phyloP scores from a whole-genome alignment of 1,140 invertebrate species.

The Drosophila arawakana region DNA sequence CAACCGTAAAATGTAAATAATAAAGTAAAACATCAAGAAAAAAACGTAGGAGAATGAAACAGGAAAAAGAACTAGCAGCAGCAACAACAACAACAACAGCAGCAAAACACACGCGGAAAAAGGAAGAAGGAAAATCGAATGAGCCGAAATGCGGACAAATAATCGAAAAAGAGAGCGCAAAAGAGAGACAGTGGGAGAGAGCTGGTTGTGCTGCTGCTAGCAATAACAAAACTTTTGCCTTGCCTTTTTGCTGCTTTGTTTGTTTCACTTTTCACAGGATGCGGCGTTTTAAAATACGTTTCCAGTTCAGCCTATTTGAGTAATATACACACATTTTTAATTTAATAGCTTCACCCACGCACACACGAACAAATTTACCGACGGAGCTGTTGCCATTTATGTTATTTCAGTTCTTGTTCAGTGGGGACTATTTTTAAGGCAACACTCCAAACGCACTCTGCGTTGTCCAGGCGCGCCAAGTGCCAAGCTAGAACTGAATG shows the following conservation, averaged over 20 bases:
- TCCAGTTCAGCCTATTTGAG: constrained; percentile 10
- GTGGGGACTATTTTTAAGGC: constrained; percentile 58
- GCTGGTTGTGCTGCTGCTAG: constrained; percentile 26
- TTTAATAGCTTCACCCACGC: constrained; percentile 17
- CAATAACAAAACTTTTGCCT: constrained; percentile 74
- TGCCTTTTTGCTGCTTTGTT: constrained; percentile 61
- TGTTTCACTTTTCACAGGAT: constrained; percentile 72
- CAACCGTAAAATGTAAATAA: constrained; percentile 70
- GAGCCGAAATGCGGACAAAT: constrained; percentile 26
- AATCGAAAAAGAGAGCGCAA: constrained; percentile 18
- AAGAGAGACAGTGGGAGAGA: constrained; percentile 24
- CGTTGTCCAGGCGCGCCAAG: constrained; percentile 55
- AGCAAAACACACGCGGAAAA: constrained; percentile 36
- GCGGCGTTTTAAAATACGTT: constrained; percentile 60
- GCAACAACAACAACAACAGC: constrained; percentile 20
- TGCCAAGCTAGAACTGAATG: constrained; percentile 64
- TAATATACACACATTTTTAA: constrained; percentile 14
- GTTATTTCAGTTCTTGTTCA: constrained; percentile 3
- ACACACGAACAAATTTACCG: constrained; percentile 9
- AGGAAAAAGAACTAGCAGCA: constrained; percentile 54
- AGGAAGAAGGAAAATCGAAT: constrained; percentile 54
- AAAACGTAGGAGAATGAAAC: constrained; percentile 65
- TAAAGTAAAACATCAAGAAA: constrained; percentile 60
- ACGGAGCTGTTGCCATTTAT: constrained; percentile 31
- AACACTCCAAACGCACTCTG: constrained; percentile 42